A percentile compares a stretch with the other conserved stretches of the same genome.
These are phyloP conservation scores for Apteryx owenii DNA, from an alignment of 2,113 vertebrate genomes.

Conservation along the genomic window DNA sequence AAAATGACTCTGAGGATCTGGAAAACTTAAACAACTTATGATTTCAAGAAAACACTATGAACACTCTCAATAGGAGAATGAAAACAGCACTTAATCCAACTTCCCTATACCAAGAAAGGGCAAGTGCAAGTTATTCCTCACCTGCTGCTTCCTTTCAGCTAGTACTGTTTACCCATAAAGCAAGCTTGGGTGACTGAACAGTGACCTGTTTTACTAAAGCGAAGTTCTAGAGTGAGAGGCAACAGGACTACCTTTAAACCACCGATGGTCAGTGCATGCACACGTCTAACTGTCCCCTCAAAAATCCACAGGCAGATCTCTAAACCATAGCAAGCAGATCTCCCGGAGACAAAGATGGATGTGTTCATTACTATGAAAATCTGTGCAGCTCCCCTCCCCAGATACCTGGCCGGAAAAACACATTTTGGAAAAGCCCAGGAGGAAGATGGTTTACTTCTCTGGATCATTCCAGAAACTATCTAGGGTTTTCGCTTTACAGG, in stretches of 20 bases:
- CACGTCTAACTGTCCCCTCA: neutral
- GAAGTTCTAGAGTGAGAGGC: neutral
- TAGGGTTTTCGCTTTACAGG: neutral
- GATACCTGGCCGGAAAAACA: neutral
- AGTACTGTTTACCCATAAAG: neutral
- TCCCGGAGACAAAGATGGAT: neutral
- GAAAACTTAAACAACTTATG: conserved; percentile 13
- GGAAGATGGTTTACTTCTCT: neutral
- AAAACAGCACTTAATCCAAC: conserved; percentile 35
- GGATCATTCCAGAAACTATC: neutral
- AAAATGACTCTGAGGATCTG: conserved; percentile 3
- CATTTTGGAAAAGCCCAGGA: neutral
- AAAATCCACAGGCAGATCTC: neutral
- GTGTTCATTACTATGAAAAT: neutral
- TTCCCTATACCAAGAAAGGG: neutral
- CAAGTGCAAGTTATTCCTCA: neutral
- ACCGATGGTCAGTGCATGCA: neutral
- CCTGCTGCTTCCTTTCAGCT: conserved; percentile 5
- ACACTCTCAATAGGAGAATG: conserved; percentile 29
- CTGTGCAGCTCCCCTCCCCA: neutral
- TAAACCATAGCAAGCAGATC: neutral
- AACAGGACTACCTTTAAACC: neutral
- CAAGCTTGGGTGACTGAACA: neutral
- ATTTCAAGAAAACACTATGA: conserved; percentile 24
- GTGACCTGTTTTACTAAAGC: neutral